These are phyloP conservation scores for Chascanopsetta lugubris DNA, from an alignment of 2,113 vertebrate genomes.

Conservation along the genomic window DNA sequence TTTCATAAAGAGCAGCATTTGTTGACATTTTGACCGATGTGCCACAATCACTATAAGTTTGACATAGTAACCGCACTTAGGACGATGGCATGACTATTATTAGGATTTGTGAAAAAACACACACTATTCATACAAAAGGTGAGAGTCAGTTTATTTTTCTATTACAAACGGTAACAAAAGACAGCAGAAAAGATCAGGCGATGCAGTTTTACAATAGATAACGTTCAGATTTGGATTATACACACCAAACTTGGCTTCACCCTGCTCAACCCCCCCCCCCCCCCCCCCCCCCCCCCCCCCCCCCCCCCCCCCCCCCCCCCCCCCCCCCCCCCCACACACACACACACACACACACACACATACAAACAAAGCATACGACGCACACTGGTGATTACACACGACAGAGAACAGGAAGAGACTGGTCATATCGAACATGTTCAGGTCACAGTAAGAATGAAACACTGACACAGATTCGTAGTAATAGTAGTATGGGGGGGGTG, in stretches of 20 bases:
- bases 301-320: not conserved
- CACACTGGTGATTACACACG: slow-evolving; percentile 44
- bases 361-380: slow-evolving; percentile 14
- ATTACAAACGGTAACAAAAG: slow-evolving; percentile 78
- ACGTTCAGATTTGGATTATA: slow-evolving; percentile 67
- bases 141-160: slow-evolving; percentile 65
- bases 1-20: no score
- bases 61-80: no score
- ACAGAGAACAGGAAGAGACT: slow-evolving; percentile 40
- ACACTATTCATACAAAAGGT: slow-evolving; percentile 43
- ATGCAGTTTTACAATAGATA: slow-evolving; percentile 57
- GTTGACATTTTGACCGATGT: no score
- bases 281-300: not conserved
- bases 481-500: slow-evolving; percentile 47
- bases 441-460: slow-evolving; percentile 55
- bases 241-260: slow-evolving; percentile 25
- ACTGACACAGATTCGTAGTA: slow-evolving; percentile 39
- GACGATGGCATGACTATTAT: no score
- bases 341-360: slow-evolving; percentile 16
- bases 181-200: slow-evolving; percentile 65
- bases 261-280: not conserved
- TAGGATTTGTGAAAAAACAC: slow-evolving; percentile 4
- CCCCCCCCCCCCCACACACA: not conserved
- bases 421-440: slow-evolving; percentile 22
- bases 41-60: no score